Evolutionary conservation across 2,797 vertebrate species (phyloP).

Genomic region (Carapus acus): DNA sequence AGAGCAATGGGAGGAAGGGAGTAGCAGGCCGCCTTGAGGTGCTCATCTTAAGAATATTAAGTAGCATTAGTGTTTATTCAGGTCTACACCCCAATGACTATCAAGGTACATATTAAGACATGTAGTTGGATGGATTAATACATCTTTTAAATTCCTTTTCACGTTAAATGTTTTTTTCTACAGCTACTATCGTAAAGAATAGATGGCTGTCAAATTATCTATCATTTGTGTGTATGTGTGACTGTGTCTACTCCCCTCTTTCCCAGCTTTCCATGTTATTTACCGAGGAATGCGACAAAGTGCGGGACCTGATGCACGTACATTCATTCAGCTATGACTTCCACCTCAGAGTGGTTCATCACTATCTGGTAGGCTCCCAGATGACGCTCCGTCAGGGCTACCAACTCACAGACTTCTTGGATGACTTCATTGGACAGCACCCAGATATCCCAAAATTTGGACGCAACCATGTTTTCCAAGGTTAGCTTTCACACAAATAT

Average conservation of each 20-base stretch:
- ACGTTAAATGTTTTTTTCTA: conserved; percentile 6
- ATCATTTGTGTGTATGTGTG: no score
- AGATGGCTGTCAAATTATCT: not conserved
- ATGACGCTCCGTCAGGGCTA: conserved; percentile 93
- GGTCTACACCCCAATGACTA: conserved; percentile 10
- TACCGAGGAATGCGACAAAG: conserved; percentile 97
- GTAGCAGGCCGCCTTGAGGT: conserved; percentile 17
- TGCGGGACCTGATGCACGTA: conserved; percentile 95
- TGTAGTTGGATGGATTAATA: no score
- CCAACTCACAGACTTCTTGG: conserved; percentile 91
- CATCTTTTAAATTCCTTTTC: no score
- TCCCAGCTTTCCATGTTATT: conserved; percentile 95
- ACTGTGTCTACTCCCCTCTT: conserved; percentile 15
- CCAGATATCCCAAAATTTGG: conserved; percentile 95
- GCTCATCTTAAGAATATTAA: conserved; percentile 17
- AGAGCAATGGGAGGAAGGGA: conserved; percentile 8
- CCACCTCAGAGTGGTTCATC: conserved; percentile 93
- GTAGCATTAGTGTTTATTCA: no score
- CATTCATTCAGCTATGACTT: conserved; percentile 99
- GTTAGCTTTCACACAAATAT: conserved; percentile 52
- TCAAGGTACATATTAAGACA: conserved; percentile 11
- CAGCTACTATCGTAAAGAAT: no score
- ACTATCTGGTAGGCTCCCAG: conserved; percentile 89
- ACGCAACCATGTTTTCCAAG: conserved; percentile 94
- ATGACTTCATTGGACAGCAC: conserved; percentile 92